These are phyloP conservation scores for Meandrina meandrites DNA, from an alignment of 92 coral and sea anemone genomes.

Conservation along the genomic window DNA sequence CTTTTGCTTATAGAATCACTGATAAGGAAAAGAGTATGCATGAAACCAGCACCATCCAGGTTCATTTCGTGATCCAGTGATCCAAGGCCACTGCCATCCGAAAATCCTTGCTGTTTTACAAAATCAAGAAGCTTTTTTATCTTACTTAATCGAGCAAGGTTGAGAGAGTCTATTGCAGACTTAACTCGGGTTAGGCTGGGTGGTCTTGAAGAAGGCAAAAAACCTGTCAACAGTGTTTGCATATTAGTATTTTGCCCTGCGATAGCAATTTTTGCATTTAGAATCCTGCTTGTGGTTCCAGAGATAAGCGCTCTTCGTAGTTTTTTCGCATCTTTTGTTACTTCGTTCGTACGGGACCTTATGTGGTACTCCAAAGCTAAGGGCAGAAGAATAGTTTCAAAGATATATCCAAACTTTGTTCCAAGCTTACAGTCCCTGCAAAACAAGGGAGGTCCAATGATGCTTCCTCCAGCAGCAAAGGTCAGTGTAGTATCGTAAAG, in stretches of 20 bases:
- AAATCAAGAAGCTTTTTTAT: conserved; percentile 37
- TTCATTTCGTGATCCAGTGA: conserved; percentile 60
- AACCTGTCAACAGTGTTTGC: neutral
- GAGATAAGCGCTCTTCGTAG: no score
- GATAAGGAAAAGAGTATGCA: conserved; percentile 62
- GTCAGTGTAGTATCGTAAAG: neutral
- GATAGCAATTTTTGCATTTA: no score
- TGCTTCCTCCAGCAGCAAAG: neutral
- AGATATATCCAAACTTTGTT: conserved; percentile 41
- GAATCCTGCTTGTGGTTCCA: no score
- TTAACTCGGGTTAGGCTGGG: neutral
- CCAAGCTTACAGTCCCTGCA: conserved; percentile 48
- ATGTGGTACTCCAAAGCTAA: conserved; percentile 59
- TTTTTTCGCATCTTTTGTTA: no score
- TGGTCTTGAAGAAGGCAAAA: neutral
- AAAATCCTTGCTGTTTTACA: conserved; percentile 59
- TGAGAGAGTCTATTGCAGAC: conserved; percentile 18
- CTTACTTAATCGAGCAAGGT: conserved; percentile 18
- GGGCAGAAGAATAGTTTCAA: conserved; percentile 52
- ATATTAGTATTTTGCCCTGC: no score
- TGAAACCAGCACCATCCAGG: conserved; percentile 58
- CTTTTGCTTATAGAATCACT: conserved; percentile 23
- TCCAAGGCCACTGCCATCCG: conserved; percentile 60
- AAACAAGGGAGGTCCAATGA: conserved; percentile 52
- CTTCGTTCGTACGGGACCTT: conserved; percentile 50